These are phyloP conservation scores for Rotaria sp. DNA, from an alignment of 2,888 invertebrate species.

Conservation along the genomic window DNA sequence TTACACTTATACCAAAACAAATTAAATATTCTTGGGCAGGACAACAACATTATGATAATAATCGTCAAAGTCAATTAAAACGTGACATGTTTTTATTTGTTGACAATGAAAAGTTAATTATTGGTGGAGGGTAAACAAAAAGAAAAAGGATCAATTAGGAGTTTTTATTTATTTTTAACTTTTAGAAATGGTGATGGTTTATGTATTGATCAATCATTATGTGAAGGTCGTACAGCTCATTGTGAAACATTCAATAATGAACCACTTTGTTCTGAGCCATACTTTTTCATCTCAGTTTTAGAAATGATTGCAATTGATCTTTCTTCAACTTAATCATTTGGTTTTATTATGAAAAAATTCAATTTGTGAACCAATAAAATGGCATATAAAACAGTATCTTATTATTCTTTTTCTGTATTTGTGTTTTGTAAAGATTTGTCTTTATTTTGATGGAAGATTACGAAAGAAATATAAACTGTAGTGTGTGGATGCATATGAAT, in stretches of 20 bases:
- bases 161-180: not conserved
- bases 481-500: too few species aligned
- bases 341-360: not conserved
- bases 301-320: slow-evolving; percentile 32
- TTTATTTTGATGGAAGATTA: too few species aligned
- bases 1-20: slow-evolving; percentile 73
- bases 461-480: too few species aligned
- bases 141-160: not conserved
- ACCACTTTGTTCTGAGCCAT: slow-evolving; percentile 16
- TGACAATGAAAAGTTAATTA: slow-evolving; percentile 31
- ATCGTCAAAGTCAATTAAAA: not conserved
- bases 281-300: slow-evolving; percentile 36
- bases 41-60: not conserved
- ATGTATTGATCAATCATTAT: slow-evolving; percentile 26
- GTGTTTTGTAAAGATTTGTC: too few species aligned
- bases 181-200: slow-evolving; percentile 33
- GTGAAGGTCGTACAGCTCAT: slow-evolving; percentile 31
- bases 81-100: slow-evolving; percentile 38
- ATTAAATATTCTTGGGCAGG: slow-evolving; percentile 33
- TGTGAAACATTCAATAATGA: slow-evolving; percentile 39
- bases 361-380: too few species aligned
- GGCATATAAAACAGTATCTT: too few species aligned
- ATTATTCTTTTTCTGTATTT: too few species aligned
- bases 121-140: slow-evolving; percentile 39
- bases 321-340: not conserved